Percentiles rank a stretch among this genome's conserved stretches.
These are phyloP conservation scores for Perizoma affinitatum DNA, from an alignment of 2,888 invertebrate genomes.

Conservation along the genomic window DNA sequence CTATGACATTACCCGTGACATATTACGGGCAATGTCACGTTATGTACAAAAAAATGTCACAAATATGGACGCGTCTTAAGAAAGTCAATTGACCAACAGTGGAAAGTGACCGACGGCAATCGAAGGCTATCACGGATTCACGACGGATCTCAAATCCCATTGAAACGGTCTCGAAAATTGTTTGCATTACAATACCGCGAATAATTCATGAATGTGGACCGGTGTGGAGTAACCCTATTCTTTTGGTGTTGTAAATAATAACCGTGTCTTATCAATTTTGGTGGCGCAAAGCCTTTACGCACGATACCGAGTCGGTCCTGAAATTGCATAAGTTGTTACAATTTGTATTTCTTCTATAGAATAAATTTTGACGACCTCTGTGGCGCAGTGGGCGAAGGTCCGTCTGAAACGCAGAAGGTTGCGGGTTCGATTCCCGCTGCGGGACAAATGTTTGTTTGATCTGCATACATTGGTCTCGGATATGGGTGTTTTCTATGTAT, in stretches of 20 bases:
- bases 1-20: no score
- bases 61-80: slow-evolving; percentile 3
- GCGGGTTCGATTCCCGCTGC: no score
- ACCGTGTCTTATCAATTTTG: slow-evolving; percentile 21
- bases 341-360: no score
- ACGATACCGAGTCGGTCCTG: slow-evolving; percentile 14
- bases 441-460: no score
- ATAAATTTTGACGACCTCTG: no score
- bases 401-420: no score
- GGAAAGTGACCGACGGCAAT: slow-evolving; percentile 37
- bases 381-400: no score
- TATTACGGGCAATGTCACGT: no score
- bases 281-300: slow-evolving; percentile 7
- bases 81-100: slow-evolving; percentile 38
- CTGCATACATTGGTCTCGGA: no score
- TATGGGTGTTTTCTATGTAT: no score
- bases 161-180: slow-evolving; percentile 48
- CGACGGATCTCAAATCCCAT: slow-evolving; percentile 46
- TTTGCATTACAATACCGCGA: slow-evolving; percentile 59
- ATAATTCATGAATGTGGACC: slow-evolving; percentile 26
- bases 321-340: slow-evolving; percentile 8
- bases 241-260: slow-evolving; percentile 14
- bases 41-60: no score
- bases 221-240: slow-evolving; percentile 11
- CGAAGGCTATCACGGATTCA: slow-evolving; percentile 48